Evolutionary conservation across 2,888 invertebrate species (phyloP).

Genomic region (Drosophila birchii): DNA sequence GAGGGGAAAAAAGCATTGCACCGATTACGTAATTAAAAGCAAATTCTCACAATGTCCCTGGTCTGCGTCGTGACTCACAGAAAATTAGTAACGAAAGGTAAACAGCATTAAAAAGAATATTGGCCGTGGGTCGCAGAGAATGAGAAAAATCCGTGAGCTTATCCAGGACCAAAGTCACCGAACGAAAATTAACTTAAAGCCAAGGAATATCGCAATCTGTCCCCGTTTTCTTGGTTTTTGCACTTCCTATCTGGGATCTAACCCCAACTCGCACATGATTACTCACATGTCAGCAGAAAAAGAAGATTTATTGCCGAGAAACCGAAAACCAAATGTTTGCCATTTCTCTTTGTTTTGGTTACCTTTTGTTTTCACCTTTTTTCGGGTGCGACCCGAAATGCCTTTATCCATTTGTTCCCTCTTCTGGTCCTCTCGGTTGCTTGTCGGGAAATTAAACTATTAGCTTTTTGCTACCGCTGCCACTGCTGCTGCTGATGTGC

Average conservation of each 20-base stretch:
- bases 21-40: slow-evolving; percentile 73
- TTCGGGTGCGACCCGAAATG: slow-evolving; percentile 10
- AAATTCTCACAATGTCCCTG: slow-evolving; percentile 42
- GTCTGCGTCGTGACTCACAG: slow-evolving; percentile 8
- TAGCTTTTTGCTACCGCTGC: slow-evolving; percentile 44
- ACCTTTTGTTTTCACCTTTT: slow-evolving; percentile 47
- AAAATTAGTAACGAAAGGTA: slow-evolving; percentile 57
- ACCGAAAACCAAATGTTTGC: slow-evolving; percentile 47
- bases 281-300: slow-evolving; percentile 54
- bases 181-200: slow-evolving; percentile 24
- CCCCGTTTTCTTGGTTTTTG: not conserved
- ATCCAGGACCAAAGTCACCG: not conserved
- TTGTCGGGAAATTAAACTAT: slow-evolving; percentile 74
- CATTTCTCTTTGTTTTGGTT: slow-evolving; percentile 45
- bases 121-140: not conserved
- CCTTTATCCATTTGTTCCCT: slow-evolving; percentile 22
- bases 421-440: slow-evolving; percentile 5
- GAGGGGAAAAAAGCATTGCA: not conserved
- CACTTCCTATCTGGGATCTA: slow-evolving; percentile 17
- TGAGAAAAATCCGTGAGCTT: not conserved
- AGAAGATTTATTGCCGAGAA: slow-evolving; percentile 66
- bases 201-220: not conserved
- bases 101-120: slow-evolving; percentile 37
- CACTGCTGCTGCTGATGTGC: slow-evolving; percentile 38
- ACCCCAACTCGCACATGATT: slow-evolving; percentile 28